Evolutionary conservation across 2,888 invertebrate genomes (phyloP).

Genomic region (Scaptomyza parva): DNA sequence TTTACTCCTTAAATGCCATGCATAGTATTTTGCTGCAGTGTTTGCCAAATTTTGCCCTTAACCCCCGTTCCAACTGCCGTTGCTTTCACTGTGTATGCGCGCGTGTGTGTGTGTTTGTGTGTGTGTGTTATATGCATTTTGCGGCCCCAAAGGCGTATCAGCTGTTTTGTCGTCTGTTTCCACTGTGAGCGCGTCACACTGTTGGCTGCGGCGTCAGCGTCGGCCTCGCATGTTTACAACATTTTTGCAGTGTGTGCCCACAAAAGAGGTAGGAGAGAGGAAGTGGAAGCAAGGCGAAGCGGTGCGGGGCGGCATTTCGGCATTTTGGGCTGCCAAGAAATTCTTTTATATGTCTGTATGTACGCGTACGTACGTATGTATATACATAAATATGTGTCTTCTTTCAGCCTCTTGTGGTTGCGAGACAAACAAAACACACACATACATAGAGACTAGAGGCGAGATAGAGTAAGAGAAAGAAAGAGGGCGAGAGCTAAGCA

Average conservation of each 20-base stretch:
- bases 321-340: conserved; percentile 51
- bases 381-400: conserved; percentile 12
- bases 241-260: conserved; percentile 46
- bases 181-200: conserved; percentile 29
- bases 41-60: conserved; percentile 8
- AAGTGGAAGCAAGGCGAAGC: not conserved
- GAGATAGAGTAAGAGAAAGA: not conserved
- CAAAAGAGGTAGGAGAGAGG: not conserved
- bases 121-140: conserved; percentile 21
- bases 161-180: conserved; percentile 52
- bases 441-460: not conserved
- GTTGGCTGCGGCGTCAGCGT: conserved; percentile 33
- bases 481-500: conserved; percentile 2
- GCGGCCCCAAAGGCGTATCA: conserved; percentile 51
- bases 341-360: conserved; percentile 24
- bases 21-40: conserved; percentile 18
- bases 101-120: conserved; percentile 18
- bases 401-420: conserved; percentile 30
- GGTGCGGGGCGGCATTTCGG: conserved; percentile 34
- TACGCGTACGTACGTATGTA: not conserved
- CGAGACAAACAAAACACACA: not conserved
- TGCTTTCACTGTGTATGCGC: conserved; percentile 6
- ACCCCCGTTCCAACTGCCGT: not conserved
- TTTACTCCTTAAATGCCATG: not conserved
- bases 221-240: conserved; percentile 73